Conservation (phyloP, 2,797 vertebrate genomes). For the Neomorphus geoffroyi region DNA sequence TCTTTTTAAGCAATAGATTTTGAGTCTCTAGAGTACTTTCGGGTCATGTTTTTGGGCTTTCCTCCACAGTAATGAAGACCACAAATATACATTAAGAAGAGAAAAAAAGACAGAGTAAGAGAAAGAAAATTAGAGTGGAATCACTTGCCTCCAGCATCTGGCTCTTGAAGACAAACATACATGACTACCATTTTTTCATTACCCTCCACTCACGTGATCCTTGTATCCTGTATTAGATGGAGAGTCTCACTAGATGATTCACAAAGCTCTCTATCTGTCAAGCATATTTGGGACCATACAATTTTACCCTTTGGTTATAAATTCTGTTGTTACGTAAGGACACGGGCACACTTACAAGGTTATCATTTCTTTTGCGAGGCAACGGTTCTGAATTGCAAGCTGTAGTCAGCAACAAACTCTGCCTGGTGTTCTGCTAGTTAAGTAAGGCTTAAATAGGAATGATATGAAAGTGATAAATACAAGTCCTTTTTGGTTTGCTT, state of each 20-base stretch:
- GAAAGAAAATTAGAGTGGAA: constrained; percentile 32
- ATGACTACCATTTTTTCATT: constrained; percentile 9
- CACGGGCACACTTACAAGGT: not conserved
- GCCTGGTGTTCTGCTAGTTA: constrained; percentile 16
- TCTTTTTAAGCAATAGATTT: not conserved
- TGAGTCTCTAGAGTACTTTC: not conserved
- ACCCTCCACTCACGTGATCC: not conserved
- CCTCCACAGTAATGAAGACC: not conserved
- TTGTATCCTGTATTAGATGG: not conserved
- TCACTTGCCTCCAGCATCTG: constrained; percentile 42
- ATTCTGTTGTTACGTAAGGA: not conserved
- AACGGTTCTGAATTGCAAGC: not conserved
- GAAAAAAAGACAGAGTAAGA: not conserved
- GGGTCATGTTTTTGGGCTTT: constrained; percentile 13
- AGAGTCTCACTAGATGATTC: not conserved
- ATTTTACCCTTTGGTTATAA: constrained; percentile 7
- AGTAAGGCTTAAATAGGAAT: constrained; percentile 37
- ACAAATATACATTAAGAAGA: not conserved
- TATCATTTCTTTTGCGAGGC: constrained; percentile 16
- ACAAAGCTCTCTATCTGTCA: not conserved
- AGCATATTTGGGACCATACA: not conserved
- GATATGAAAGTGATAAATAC: constrained; percentile 30
- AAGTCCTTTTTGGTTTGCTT: not conserved
- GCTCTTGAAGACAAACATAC: constrained; percentile 28
- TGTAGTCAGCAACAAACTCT: constrained; percentile 33